phyloP scores from a whole-genome alignment of 2,888 invertebrate species.

The Pollenia angustigena region DNA sequence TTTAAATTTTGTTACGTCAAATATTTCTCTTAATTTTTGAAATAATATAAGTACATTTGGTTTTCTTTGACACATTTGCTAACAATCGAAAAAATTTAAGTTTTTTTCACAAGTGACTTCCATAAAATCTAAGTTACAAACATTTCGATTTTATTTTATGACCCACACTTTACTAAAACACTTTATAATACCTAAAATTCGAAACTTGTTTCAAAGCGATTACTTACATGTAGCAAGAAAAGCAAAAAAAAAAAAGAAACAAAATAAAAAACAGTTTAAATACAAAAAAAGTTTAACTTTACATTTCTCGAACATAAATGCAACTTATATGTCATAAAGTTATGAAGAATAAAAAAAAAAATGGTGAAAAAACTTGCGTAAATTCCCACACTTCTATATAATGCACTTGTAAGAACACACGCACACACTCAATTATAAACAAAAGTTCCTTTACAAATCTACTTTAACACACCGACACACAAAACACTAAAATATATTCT shows the following conservation, averaged over 20 bases:
- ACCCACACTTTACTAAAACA: constrained; percentile 32
- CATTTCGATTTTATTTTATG: constrained; percentile 30
- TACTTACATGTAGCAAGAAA: constrained; percentile 33
- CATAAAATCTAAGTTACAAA: constrained; percentile 32
- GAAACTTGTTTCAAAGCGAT: constrained; percentile 56
- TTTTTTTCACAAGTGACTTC: background rate
- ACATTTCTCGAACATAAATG: constrained; percentile 50
- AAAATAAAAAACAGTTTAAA: constrained; percentile 30
- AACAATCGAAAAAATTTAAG: background rate
- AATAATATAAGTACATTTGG: too few species aligned
- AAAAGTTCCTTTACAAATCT: constrained; percentile 40
- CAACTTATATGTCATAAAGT: constrained; percentile 72
- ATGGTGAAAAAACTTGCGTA: constrained; percentile 50
- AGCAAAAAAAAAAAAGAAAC: too few species aligned
- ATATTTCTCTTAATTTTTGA: too few species aligned
- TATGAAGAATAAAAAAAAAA: constrained; percentile 25
- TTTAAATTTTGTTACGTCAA: too few species aligned
- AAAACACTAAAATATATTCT: constrained; percentile 24
- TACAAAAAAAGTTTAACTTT: constrained; percentile 51
- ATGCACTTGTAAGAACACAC: constrained; percentile 37
- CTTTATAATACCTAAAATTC: constrained; percentile 54
- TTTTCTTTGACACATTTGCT: background rate
- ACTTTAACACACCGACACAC: background rate
- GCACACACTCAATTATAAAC: constrained; percentile 35
- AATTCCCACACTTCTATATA: constrained; percentile 60